phyloP scores from a whole-genome alignment of 2,797 vertebrate genomes.

The Anableps anableps region DNA sequence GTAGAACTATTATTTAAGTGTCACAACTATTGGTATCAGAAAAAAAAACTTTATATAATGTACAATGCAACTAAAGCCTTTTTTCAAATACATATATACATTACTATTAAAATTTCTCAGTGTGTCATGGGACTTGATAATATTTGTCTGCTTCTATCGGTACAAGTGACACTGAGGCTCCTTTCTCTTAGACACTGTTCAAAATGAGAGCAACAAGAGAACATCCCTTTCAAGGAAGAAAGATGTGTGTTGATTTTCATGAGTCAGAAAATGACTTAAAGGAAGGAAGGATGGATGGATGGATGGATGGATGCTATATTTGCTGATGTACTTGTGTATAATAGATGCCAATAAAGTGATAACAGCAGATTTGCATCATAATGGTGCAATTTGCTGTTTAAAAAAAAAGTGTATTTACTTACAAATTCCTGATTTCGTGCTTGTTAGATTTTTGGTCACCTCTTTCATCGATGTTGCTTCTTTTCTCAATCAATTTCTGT shows the following conservation, averaged over 20 bases:
- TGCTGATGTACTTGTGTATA: background rate
- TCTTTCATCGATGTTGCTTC: conserved; percentile 5
- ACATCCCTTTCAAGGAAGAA: background rate
- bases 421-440: background rate
- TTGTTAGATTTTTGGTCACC: conserved; percentile 4
- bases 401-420: background rate
- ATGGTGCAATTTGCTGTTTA: background rate
- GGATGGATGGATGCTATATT: background rate
- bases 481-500: conserved; percentile 6
- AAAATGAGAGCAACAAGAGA: background rate
- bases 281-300: background rate
- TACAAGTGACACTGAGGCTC: background rate
- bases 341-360: background rate
- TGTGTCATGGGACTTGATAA: background rate
- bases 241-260: background rate
- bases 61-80: background rate
- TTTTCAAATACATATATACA: background rate
- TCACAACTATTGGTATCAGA: background rate
- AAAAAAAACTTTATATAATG: background rate
- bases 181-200: background rate
- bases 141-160: background rate
- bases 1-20: background rate
- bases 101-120: background rate
- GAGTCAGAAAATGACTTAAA: background rate
- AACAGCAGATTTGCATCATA: background rate